A percentile compares a stretch with the other conserved stretches of the same genome.
phyloP scores from a whole-genome alignment of 2,888 invertebrate genomes.

The Epinotia demarniana region DNA sequence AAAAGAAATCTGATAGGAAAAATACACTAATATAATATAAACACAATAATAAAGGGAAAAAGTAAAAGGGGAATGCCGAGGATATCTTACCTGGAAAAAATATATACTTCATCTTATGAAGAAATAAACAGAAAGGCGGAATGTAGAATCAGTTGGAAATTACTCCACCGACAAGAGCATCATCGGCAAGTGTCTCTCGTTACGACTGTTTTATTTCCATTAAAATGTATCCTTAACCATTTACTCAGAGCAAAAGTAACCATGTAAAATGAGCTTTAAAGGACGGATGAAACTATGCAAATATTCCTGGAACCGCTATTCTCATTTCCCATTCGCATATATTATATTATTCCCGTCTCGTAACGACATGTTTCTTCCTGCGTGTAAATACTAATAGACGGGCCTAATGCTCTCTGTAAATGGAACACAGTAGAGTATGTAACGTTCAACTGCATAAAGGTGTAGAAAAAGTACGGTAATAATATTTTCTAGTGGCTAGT shows the following conservation, averaged over 20 bases:
- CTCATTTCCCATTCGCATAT: constrained; percentile 24
- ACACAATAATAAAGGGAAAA: too few relatives aligned
- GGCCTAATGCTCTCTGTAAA: constrained; percentile 2
- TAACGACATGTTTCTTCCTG: constrained; percentile 28
- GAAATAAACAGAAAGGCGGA: too few relatives aligned
- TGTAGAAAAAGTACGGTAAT: not conserved
- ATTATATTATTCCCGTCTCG: constrained; percentile 24
- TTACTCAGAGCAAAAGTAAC: not conserved
- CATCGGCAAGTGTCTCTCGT: not conserved
- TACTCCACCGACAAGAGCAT: too few relatives aligned
- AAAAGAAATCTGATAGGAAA: too few relatives aligned
- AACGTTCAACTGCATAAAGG: not conserved
- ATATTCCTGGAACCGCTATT: constrained; percentile 10
- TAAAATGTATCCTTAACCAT: not conserved
- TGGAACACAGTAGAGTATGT: not conserved
- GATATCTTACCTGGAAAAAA: too few relatives aligned
- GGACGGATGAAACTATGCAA: constrained; percentile 3
- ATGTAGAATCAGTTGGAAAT: too few relatives aligned
- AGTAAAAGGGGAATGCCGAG: too few relatives aligned
- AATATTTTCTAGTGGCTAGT: too few relatives aligned
- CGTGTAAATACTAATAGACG: constrained; percentile 1
- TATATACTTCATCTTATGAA: too few relatives aligned
- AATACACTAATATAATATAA: too few relatives aligned
- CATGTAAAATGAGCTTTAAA: not conserved
- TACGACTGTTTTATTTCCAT: not conserved